A percentile compares a stretch with the other conserved stretches of the same genome.
phyloP scores from a whole-genome alignment of 2,113 vertebrate genomes.

The Brachypodius melanocephalos region DNA sequence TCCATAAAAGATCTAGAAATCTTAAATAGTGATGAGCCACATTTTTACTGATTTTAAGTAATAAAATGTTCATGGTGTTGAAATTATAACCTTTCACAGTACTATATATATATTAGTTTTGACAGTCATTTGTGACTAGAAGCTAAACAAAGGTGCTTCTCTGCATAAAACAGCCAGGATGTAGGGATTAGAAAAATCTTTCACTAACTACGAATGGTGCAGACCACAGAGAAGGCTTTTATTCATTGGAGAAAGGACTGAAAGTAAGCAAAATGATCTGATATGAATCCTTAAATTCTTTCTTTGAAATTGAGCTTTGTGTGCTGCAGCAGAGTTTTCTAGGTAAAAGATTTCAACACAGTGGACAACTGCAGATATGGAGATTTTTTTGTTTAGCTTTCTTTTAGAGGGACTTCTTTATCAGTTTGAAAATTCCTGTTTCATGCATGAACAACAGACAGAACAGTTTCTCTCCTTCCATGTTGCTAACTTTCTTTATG shows the following conservation, averaged over 20 bases:
- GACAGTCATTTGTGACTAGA: neutral
- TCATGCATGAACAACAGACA: neutral
- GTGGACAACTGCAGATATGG: rapidly evolving
- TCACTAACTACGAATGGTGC: neutral
- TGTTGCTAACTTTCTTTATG: neutral
- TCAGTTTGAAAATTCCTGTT: neutral
- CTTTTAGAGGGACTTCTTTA: rapidly evolving
- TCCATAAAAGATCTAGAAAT: neutral
- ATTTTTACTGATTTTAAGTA: neutral
- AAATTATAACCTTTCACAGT: neutral
- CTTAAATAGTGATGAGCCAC: neutral
- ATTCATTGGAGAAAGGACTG: neutral
- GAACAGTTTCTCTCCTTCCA: neutral
- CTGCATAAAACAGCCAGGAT: neutral
- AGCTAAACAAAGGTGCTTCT: neutral
- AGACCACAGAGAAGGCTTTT: neutral
- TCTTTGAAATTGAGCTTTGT: neutral
- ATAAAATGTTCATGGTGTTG: neutral
- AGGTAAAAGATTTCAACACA: neutral
- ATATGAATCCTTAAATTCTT: neutral
- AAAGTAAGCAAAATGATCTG: neutral
- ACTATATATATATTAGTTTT: neutral
- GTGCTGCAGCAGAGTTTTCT: neutral
- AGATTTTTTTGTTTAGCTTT: neutral
- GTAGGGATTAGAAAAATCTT: neutral